Evolutionary conservation across 1,140 invertebrate species (phyloP), one percentile per base, ranked within the genome.

Genomic region (Cephus cinctus): DNA sequence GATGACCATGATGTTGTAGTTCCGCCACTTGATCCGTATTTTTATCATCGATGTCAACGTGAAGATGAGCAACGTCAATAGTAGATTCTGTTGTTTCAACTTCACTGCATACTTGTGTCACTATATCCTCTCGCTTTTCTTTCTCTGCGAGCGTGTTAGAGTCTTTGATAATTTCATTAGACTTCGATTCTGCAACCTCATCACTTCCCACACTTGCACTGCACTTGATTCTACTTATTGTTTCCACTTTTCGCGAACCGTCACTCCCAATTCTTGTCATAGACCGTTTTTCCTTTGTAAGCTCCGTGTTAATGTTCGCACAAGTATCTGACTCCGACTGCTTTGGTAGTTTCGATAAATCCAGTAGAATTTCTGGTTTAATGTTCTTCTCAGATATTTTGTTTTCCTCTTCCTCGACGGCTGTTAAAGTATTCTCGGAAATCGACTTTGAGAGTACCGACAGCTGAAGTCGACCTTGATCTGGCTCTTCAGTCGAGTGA

Each of bases 321-420:
- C 14, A 1, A 1, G 9, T 30, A 30, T 30, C 27, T 12, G 9
- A 43, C n/a, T 42, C 44, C 1, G 23, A 47, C 14, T 46, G 59
- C 0, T 65, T 63, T 0, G 53, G 41, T 4, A 69, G 57, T n/a
- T 63, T 68, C 2, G 71, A 72, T 34, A 73, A 34, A 40, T 73
- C 69, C 57, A 71, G 42, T 18, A 72, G 25, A 6, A 73, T 72
- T 45, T 73, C 69, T 2, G 67, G 60, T n/a, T 57, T 65, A 4
- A 73, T 47, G 16, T 72, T 73, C 27, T 63, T 70, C 34, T 64
- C 58, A 2, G 71, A 72, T 5, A 73, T 59, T n/a, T 55, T 61
- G 25, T 61, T 58, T 2, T 61, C 59, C 3, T 56, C 57, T 11
- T 5, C 16, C 2, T 51, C 23, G 1, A 18, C 8, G 8, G 14